Evolutionary conservation across 1,140 invertebrate genomes (phyloP), one percentile per base, ranked within the genome.

Genomic region (Caenorhabditis briggsae): DNA sequence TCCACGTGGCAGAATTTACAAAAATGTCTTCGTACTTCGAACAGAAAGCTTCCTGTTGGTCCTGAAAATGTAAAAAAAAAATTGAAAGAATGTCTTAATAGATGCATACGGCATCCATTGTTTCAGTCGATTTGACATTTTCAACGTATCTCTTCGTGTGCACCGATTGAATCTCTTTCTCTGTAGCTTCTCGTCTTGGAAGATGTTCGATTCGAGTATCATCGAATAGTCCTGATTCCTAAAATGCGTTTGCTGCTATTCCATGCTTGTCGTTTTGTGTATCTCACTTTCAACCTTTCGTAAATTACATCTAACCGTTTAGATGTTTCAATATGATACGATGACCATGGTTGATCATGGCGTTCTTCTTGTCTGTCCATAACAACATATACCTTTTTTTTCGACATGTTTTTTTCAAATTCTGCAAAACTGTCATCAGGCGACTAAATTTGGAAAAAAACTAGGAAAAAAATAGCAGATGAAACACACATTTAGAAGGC

Each of bases 1-100:
- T 48, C 70, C 70, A 78, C 3, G 70, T 78, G n/a, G 70, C 70
- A 48, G 46, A 78, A n/a, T 78, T 78, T 11, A 78, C 70, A n/a
- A 43, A 78, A 41, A 78, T 78, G 14, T 78, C 70, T 50, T 78
- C 70, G 46, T 78, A 78, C 23, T 78, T 78, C 5, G 70, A 20
- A 33, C 70, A 78, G 46, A 78, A 78, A 16, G n/a, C 7, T 25
- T 78, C 70, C 23, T 78, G 70, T 78, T 78, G 46, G 5, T 78
- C 46, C 70, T 78, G 46, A 18, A 70, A 43, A 46, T 53, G n/a
- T n/a, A n/a, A n/a, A n/a, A n/a, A n/a, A 53, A 53, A 14, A 53
- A 53, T 8, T 53, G 50, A 5, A 53, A 53, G 50, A 14, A 53
- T 53, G 16, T 53, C 11, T 11, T 9, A 11, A 53, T 14, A 2